phyloP scores from a whole-genome alignment of 2,797 vertebrate species.

The Sciurus vulgaris region DNA sequence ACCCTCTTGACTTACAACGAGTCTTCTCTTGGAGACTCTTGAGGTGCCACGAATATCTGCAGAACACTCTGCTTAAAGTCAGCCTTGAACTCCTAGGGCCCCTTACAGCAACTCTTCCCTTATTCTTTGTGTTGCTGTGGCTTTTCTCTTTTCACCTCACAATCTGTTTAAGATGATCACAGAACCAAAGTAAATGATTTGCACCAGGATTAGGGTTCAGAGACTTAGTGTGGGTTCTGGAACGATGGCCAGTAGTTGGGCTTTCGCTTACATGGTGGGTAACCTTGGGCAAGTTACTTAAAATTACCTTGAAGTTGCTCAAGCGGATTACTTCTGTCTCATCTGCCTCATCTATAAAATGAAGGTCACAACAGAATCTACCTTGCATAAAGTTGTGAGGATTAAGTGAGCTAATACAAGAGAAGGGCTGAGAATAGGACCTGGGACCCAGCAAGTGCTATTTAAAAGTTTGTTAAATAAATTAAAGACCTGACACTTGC shows the following conservation, averaged over 20 bases:
- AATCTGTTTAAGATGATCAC: too few relatives aligned
- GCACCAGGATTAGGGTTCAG: not conserved
- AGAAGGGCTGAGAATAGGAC: not conserved
- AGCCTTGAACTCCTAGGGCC: not conserved
- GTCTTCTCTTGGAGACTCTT: not conserved
- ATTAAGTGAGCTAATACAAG: not conserved
- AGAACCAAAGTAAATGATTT: not conserved
- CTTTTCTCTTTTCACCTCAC: not conserved
- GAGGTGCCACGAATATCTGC: not conserved
- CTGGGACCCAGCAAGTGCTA: not conserved
- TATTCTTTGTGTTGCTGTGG: not conserved
- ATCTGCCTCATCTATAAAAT: conserved; percentile 31
- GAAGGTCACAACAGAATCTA: not conserved
- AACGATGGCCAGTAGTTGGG: not conserved
- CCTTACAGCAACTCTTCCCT: not conserved
- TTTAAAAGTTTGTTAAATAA: not conserved
- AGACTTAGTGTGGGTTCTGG: not conserved
- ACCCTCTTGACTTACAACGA: too few relatives aligned
- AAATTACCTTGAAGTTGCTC: not conserved
- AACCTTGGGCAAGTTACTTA: not conserved
- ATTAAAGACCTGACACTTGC: not conserved
- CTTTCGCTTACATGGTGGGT: not conserved
- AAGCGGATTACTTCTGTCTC: not conserved
- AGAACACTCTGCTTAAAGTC: not conserved
- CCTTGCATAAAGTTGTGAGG: not conserved